A percentile compares a stretch with the other conserved stretches of the same genome.
Evolutionary conservation across 1,140 invertebrate genomes (phyloP).

Genomic region (Conopomorpha cramerella): DNA sequence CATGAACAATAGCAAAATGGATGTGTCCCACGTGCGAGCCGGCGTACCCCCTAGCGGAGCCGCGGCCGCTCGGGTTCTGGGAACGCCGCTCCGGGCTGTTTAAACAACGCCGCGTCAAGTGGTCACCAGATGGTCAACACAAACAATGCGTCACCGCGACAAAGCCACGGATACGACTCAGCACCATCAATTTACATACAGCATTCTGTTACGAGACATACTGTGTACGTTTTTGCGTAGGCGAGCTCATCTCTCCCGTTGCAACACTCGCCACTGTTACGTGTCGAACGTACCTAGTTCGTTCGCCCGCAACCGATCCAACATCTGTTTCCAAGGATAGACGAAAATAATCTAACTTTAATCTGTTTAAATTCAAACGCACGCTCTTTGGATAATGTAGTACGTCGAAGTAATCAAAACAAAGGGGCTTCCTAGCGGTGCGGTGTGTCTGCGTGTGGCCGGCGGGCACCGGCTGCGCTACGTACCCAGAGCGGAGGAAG

Average conservation of each 20-base stretch:
- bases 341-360: not conserved
- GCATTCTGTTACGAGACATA: not conserved
- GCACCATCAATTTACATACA: not conserved
- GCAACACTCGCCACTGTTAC: no score
- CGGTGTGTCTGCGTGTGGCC: not conserved
- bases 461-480: not conserved
- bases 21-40: no score
- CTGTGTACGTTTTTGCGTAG: not conserved
- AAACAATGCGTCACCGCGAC: not conserved
- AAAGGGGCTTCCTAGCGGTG: conserved; percentile 4
- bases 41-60: no score
- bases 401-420: conserved; percentile 20
- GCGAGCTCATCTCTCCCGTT: no score
- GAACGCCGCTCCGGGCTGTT: no score
- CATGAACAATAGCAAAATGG: no score
- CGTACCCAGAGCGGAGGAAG: not conserved
- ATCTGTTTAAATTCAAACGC: not conserved
- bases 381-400: conserved; percentile 7
- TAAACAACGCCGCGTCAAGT: no score
- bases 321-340: not conserved
- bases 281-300: no score
- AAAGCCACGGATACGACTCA: not conserved
- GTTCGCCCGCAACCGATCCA: no score
- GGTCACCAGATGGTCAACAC: conserved; percentile 38
- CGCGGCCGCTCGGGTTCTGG: no score